phyloP scores from a whole-genome alignment of 2,797 vertebrate genomes.

The Agapornis canus region DNA sequence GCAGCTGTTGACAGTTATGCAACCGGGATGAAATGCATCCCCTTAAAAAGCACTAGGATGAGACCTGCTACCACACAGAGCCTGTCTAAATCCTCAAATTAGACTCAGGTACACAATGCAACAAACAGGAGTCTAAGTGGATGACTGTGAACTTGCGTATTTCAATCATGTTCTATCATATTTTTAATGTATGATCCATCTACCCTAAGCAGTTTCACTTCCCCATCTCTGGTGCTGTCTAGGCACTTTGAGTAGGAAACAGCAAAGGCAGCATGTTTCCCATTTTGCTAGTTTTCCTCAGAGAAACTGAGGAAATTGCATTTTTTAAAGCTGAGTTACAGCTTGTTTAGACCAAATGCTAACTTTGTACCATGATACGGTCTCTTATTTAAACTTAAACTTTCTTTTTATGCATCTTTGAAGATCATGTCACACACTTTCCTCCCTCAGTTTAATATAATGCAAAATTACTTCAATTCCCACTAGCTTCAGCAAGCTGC shows the following conservation, averaged over 20 bases:
- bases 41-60: slow-evolving; percentile 3
- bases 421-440: rapidly evolving
- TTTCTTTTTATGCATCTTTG: not conserved
- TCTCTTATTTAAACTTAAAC: not conserved
- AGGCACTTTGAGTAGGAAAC: not conserved
- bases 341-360: not conserved
- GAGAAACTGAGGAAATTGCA: not conserved
- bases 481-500: not conserved
- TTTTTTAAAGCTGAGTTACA: not conserved
- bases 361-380: not conserved
- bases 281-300: not conserved
- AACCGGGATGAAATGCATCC: not conserved
- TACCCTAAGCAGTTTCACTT: slow-evolving; percentile 32
- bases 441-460: not conserved
- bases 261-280: not conserved
- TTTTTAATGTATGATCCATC: not conserved
- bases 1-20: slow-evolving; percentile 37
- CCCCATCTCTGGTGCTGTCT: not conserved
- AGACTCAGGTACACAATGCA: not conserved
- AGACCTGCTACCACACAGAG: not conserved
- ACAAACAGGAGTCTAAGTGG: not conserved
- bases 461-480: not conserved
- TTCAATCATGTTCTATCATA: not conserved
- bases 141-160: not conserved
- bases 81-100: not conserved